phyloP scores from a whole-genome alignment of 1,140 invertebrate species.

The Battus philenor region DNA sequence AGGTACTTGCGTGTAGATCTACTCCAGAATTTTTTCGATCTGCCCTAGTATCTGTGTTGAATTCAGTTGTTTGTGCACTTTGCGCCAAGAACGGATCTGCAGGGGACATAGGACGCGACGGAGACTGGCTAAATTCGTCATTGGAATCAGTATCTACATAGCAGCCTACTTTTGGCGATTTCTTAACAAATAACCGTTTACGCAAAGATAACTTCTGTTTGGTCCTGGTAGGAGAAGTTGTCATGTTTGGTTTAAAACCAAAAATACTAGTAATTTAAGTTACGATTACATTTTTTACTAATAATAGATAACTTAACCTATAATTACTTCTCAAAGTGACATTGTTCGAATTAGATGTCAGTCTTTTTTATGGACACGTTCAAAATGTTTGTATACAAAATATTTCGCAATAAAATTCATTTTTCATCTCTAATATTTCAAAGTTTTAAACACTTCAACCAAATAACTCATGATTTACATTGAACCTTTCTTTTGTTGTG shows the following conservation, averaged over 20 bases:
- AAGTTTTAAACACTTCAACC: neutral
- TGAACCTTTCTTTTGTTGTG: constrained; percentile 2
- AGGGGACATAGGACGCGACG: constrained; percentile 62
- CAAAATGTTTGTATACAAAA: constrained; percentile 6
- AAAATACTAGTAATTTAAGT: constrained; percentile 55
- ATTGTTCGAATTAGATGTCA: constrained; percentile 16
- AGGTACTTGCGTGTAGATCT: constrained; percentile 34
- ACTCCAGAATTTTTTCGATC: constrained; percentile 33
- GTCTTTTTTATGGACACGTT: constrained; percentile 16
- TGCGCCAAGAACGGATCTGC: constrained; percentile 66
- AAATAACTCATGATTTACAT: constrained; percentile 3
- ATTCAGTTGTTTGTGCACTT: constrained; percentile 48
- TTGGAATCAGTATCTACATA: constrained; percentile 69
- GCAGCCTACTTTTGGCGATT: constrained; percentile 72
- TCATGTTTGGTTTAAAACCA: constrained; percentile 63
- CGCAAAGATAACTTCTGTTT: constrained; percentile 71
- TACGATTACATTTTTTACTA: constrained; percentile 71
- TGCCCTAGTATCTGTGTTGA: constrained; percentile 30
- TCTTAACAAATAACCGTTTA: constrained; percentile 70
- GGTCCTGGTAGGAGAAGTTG: constrained; percentile 64
- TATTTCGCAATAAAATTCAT: neutral
- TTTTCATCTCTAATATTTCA: neutral
- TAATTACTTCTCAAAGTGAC: constrained; percentile 26
- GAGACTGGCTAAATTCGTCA: constrained; percentile 58
- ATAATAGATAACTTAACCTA: constrained; percentile 69